phyloP scores from a whole-genome alignment of 2,797 vertebrate genomes.

The Leptodactylus fallax region DNA sequence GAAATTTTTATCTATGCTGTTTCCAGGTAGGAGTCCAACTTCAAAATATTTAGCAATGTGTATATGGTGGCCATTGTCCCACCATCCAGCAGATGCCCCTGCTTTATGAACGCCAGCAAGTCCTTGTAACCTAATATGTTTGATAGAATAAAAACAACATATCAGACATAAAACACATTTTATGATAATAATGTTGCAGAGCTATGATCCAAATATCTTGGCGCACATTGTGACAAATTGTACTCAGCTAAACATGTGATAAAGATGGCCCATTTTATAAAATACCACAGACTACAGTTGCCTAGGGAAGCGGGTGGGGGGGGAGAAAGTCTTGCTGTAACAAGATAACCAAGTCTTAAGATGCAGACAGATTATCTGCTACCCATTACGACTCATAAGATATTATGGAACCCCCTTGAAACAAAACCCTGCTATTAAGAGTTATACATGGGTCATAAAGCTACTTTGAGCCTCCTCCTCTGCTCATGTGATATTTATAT shows the following conservation, averaged over 20 bases:
- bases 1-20: not conserved
- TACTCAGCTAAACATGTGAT: conserved; percentile 7
- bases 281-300: conserved; percentile 14
- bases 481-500: conserved; percentile 35
- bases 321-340: conserved; percentile 25
- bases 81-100: not conserved
- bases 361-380: conserved; percentile 39
- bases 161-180: not conserved
- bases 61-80: not conserved
- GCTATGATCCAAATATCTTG: not conserved
- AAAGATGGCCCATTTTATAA: not conserved
- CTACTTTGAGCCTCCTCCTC: conserved; percentile 28
- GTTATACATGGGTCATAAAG: conserved; percentile 17
- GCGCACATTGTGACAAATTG: not conserved
- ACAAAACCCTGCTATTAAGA: conserved; percentile 19
- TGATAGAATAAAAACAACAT: not conserved
- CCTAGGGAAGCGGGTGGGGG: not conserved
- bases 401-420: conserved; percentile 46
- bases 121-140: not conserved
- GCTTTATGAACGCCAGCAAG: not conserved
- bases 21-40: not conserved
- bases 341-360: conserved; percentile 48
- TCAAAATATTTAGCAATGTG: not conserved
- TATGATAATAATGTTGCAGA: not conserved
- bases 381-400: conserved; percentile 38